Evolutionary conservation across 2,888 invertebrate genomes (phyloP), one percentile per base, ranked within the genome.

Genomic region (Sarcophaga rosellei): DNA sequence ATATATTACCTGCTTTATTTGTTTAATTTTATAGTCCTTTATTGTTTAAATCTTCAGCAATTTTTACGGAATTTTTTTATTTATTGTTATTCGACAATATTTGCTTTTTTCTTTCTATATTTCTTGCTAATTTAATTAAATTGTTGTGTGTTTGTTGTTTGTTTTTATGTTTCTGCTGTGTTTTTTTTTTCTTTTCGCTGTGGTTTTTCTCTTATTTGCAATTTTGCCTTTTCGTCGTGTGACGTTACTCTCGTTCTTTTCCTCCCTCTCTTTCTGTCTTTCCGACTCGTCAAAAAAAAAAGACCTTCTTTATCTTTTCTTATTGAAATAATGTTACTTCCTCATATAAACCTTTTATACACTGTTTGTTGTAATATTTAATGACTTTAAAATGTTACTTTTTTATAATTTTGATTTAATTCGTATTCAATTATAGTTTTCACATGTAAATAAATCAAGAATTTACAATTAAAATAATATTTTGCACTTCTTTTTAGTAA

Each of bases 101-200:
- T 62, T 35, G 65, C 53, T 47, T 65, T 47, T 45, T 62, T 62
- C 15, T 73, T 79, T 35, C 35, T 35, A 35, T 35, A 25, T 68
- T 74, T 6, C 53, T n/a, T 80, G 47, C 25, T 80, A 80, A 80
- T 80, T 80, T 20, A 80, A 80, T 80, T 80, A 80, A 61, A 73
- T 73, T 45, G 20, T 15, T 78, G 45, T 65, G n/a, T 53, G 11
- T 61, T 73, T 73, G 25, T 59, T 80, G 73, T 73, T 74, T 73
- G 45, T 59, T 80, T 65, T 79, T 62, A 47, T 21, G 65, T 6
- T 23, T 65, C 65, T 63, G 25, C 17, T 21, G 44, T 65, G 70
- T 70, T 79, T 35, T 79, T 20, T 17, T 35, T 35, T 44, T n/a
- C 57, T 65, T 15, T n/a, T 15, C 17, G 15, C 57, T 35, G 35